phyloP scores from a whole-genome alignment of 2,113 vertebrate genomes.

The Mixornis gularis region DNA sequence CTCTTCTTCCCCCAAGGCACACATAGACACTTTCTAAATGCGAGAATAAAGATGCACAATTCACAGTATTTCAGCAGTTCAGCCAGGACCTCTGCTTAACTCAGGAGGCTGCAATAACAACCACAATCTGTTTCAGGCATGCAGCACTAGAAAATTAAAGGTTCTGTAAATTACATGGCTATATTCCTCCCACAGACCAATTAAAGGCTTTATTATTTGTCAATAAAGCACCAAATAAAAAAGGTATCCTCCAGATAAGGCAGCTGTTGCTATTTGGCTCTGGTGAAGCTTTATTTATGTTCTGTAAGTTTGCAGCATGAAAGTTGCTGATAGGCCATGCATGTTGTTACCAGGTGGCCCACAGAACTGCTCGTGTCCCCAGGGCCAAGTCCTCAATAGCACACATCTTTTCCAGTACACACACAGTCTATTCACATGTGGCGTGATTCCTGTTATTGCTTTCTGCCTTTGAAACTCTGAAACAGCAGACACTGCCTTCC shows the following conservation, averaged over 20 bases:
- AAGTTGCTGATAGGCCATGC: constrained; percentile 50
- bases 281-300: constrained; percentile 9
- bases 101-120: constrained; percentile 37
- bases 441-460: fast-evolving
- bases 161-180: constrained; percentile 63
- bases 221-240: constrained; percentile 66
- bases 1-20: not conserved
- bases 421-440: not conserved
- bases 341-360: constrained; percentile 28
- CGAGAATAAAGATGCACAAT: not conserved
- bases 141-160: constrained; percentile 64
- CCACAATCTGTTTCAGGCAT: constrained; percentile 58
- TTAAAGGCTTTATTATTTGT: constrained; percentile 72
- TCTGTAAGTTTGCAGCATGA: constrained; percentile 5
- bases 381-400: not conserved
- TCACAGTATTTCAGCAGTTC: constrained; percentile 19
- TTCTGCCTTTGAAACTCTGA: not conserved
- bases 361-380: not conserved
- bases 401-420: not conserved
- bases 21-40: not conserved
- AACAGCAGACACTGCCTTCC: not conserved
- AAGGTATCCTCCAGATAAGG: constrained; percentile 54
- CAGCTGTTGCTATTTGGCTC: constrained; percentile 55
- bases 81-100: constrained; percentile 3
- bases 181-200: constrained; percentile 58